phyloP scores from a whole-genome alignment of 92 coral and sea anemone genomes.

The Bergia sp. region DNA sequence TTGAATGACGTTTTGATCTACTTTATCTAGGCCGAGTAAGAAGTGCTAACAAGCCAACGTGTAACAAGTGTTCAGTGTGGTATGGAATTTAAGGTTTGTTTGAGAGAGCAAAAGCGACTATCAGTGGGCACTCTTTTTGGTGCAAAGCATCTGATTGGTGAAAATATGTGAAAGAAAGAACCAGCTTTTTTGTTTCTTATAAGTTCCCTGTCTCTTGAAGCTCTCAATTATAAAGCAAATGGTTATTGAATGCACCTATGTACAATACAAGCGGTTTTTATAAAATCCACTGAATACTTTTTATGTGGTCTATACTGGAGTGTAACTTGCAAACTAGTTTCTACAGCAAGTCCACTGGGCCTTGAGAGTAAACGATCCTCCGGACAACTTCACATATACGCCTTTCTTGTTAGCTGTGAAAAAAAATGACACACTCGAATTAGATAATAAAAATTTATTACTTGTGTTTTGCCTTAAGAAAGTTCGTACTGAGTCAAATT shows the following conservation, averaged over 20 bases:
- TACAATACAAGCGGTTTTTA: background rate
- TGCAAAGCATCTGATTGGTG: background rate
- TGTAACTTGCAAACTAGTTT: background rate
- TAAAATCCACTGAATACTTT: background rate
- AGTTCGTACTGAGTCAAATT: too few relatives aligned
- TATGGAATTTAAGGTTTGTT: background rate
- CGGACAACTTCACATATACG: constrained; percentile 3
- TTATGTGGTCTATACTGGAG: background rate
- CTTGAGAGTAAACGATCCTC: constrained; percentile 14
- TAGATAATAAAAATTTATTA: too few relatives aligned
- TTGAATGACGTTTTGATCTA: background rate
- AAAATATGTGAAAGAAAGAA: too few relatives aligned
- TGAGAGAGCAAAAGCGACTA: background rate
- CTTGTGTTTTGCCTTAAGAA: too few relatives aligned
- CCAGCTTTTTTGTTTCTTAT: background rate
- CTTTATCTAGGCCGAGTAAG: background rate
- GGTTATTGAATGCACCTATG: too few relatives aligned
- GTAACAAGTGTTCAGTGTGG: background rate
- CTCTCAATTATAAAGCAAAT: too few relatives aligned
- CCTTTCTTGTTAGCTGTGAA: constrained; percentile 35
- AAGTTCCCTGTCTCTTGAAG: background rate
- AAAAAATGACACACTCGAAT: background rate
- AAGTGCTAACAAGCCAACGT: background rate
- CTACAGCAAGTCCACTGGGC: constrained; percentile 42
- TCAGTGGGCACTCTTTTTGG: background rate